Base-by-base conservation (phyloP, 2,888 invertebrate species). In the Dynastes maya region DNA sequence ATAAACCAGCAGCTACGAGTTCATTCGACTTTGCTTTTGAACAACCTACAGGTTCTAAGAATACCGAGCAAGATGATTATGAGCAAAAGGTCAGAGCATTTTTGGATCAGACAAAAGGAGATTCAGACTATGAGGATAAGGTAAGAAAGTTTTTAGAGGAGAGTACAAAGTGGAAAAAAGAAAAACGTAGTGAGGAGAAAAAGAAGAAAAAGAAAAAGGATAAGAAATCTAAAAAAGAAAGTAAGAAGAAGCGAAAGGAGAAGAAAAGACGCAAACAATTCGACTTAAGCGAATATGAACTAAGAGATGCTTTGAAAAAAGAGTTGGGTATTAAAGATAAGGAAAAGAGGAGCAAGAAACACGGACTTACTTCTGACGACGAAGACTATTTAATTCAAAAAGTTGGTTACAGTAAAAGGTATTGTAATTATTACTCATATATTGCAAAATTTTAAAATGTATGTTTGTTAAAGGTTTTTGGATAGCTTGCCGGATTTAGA, bases 101-200 rank as follows among this genome's bases (percentile, higher is more conserved):
- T 88, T 88, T 95, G 81, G 94, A 95, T 83, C 94, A 94, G 88
- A 95, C 95, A 2, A 95, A 94, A 87, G 90, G 90, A 27, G 96
- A 96, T 85, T 95, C 95, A 0, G 96, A 96, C 87, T 96, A 96
- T 84, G 95, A 96, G 87, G 94, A 94, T 80, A 95, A 91, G 90
- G 96, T 96, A 78, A 92, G 95, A n/a, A 95, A 94, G 88, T 94
- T 96, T 88, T 90, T 96, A 78, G 95, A 95, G 85, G 96, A 96
- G 84, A 95, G 95, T 0, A 93, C 94, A 45, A 94, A 95, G 85
- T 96, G 95, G 90, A 94, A 94, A 86, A 91, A 92, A 82, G 93
- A 93, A 85, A 91, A 92, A 85, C 93, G 92, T 88, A 91, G 86
- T 89, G 92, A 94, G 84, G 93, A 93, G 83, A 92, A 93, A 84